Conservation (phyloP, 2,113 vertebrate species). For the Phocoena phocoena region DNA sequence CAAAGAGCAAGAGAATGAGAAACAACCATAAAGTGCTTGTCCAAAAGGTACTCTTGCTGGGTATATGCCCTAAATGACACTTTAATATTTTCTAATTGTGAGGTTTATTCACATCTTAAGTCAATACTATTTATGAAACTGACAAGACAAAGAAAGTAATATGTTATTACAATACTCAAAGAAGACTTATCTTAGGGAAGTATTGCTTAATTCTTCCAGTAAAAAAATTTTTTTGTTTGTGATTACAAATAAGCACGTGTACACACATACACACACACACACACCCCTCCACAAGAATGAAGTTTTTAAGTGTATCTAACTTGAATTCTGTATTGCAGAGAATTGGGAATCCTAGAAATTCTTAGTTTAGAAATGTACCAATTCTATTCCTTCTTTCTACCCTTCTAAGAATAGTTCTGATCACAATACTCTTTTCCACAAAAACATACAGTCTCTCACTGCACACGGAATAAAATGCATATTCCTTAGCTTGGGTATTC, state of each 20-base stretch:
- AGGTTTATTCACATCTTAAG: constrained; percentile 19
- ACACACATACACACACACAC: neutral
- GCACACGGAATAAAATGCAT: constrained; percentile 15
- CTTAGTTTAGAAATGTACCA: constrained; percentile 54
- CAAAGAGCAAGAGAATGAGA: constrained; percentile 68
- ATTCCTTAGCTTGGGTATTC: neutral
- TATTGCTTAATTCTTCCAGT: constrained; percentile 52
- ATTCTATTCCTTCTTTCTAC: constrained; percentile 23
- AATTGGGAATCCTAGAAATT: constrained; percentile 47
- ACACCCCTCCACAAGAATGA: neutral
- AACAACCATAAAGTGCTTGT: constrained; percentile 53
- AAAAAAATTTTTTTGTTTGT: neutral
- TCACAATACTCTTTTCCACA: constrained; percentile 31
- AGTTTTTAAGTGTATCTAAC: constrained; percentile 30
- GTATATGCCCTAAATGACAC: constrained; percentile 23
- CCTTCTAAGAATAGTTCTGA: constrained; percentile 32
- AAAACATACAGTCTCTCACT: constrained; percentile 30
- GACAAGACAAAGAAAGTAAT: constrained; percentile 28
- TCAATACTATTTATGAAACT: constrained; percentile 42
- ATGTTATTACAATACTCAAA: constrained; percentile 41
- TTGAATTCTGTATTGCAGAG: constrained; percentile 44
- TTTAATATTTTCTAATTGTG: constrained; percentile 45
- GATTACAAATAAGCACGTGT: neutral
- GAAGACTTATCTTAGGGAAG: constrained; percentile 10
- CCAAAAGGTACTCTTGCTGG: constrained; percentile 52